Evolutionary conservation across 2,797 vertebrate genomes (phyloP).

Genomic region (Falco peregrinus): DNA sequence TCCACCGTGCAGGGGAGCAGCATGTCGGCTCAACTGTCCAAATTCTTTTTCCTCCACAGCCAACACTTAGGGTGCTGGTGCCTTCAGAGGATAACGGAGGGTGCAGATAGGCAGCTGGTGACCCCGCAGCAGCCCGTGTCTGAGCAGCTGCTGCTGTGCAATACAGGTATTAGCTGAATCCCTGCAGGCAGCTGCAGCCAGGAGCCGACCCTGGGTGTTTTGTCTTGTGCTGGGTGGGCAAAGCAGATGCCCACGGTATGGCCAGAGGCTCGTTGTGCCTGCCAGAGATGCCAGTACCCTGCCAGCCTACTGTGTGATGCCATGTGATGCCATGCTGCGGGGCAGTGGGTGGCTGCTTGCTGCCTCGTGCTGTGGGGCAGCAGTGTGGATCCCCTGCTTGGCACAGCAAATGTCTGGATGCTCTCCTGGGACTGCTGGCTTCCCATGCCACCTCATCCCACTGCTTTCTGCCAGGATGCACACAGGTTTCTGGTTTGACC

Average conservation of each 20-base stretch:
- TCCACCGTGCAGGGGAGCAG: accelerated
- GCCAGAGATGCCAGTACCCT: neutral
- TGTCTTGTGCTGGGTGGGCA: neutral
- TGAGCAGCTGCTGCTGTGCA: neutral
- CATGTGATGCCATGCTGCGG: neutral
- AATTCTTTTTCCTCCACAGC: neutral
- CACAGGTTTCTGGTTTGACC: accelerated
- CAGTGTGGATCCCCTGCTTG: no score
- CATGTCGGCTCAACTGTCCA: neutral
- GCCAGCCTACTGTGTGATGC: neutral
- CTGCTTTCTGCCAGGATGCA: neutral
- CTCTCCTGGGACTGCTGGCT: neutral
- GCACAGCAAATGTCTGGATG: no score
- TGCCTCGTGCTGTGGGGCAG: accelerated
- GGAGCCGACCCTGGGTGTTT: neutral
- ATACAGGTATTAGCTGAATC: accelerated
- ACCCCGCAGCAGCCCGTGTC: no score
- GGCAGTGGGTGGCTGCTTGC: neutral
- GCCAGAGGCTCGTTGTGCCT: neutral
- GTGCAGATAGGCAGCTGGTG: neutral
- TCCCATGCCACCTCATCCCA: neutral
- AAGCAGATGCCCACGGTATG: neutral
- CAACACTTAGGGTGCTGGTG: neutral
- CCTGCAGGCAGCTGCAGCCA: neutral
- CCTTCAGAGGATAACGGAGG: neutral